A percentile compares a stretch with the other conserved stretches of the same genome.
These are phyloP conservation scores for Hypselothyrea guttata DNA, from an alignment of 2,888 invertebrate species.

Conservation along the genomic window DNA sequence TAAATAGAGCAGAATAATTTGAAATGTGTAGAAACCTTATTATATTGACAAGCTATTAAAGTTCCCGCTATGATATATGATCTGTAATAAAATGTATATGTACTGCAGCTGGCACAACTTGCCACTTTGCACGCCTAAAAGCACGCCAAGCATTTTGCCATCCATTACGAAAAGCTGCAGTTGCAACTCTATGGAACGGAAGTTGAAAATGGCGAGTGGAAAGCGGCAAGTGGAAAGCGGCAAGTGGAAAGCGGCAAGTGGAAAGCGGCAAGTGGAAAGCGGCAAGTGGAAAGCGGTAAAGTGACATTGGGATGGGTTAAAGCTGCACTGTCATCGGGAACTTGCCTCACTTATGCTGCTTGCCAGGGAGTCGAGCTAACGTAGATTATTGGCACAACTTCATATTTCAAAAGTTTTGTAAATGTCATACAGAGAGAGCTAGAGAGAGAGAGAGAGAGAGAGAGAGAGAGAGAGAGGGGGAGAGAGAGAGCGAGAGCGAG, in stretches of 20 bases:
- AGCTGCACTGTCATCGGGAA: slow-evolving; percentile 48
- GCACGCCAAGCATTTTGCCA: slow-evolving; percentile 8
- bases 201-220: background rate
- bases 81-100: no score
- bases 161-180: slow-evolving; percentile 19
- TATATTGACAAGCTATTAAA: no score
- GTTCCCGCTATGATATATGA: no score
- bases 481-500: no score
- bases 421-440: slow-evolving; percentile 56
- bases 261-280: background rate
- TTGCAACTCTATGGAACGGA: background rate
- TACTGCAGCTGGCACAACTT: background rate
- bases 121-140: slow-evolving; percentile 17
- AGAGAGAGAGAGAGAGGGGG: slow-evolving; percentile 1
- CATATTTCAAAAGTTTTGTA: slow-evolving; percentile 58
- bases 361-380: background rate
- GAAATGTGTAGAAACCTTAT: no score
- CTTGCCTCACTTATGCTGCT: slow-evolving; percentile 9
- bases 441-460: background rate
- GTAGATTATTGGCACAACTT: slow-evolving; percentile 54
- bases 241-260: background rate
- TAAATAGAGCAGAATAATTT: no score
- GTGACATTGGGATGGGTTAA: background rate
- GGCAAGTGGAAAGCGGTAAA: background rate
- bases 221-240: background rate